Percentiles rank a stretch among this genome's conserved stretches.
Conservation (phyloP, 2,797 vertebrate species). For the Vireo griseus region DNA sequence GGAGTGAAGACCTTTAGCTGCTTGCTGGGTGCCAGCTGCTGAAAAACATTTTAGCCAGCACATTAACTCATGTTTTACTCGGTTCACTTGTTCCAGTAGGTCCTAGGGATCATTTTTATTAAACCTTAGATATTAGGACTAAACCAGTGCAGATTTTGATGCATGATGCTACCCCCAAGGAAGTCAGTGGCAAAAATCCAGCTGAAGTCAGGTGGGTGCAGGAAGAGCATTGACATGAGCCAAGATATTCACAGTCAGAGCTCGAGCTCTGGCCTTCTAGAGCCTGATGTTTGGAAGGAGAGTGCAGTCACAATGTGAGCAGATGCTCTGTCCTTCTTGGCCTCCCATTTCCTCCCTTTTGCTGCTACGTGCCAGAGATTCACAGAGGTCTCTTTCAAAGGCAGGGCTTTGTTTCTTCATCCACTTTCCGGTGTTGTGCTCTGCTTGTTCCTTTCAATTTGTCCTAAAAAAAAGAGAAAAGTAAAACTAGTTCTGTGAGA, state of each 20-base stretch:
- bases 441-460: background rate
- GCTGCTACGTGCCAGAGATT: background rate
- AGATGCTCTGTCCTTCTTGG: constrained; percentile 32
- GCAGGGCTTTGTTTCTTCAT: background rate
- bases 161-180: background rate
- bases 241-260: background rate
- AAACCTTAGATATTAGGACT: background rate
- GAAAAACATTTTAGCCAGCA: background rate
- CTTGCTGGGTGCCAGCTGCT: background rate
- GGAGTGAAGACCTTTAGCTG: background rate
- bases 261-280: background rate
- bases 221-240: background rate
- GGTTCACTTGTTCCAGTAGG: background rate
- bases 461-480: constrained; percentile 6
- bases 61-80: background rate
- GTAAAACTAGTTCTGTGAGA: constrained; percentile 5
- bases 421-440: background rate
- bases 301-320: background rate
- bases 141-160: background rate
- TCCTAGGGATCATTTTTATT: background rate
- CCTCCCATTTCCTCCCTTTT: constrained; percentile 20
- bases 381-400: constrained; percentile 39
- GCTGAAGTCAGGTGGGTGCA: background rate
- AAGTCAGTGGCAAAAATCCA: constrained; percentile 4
- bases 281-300: constrained; percentile 5